These are phyloP conservation scores for Spatulosminthurus flaviceps DNA, from an alignment of 2,888 invertebrate genomes.

Conservation along the genomic window DNA sequence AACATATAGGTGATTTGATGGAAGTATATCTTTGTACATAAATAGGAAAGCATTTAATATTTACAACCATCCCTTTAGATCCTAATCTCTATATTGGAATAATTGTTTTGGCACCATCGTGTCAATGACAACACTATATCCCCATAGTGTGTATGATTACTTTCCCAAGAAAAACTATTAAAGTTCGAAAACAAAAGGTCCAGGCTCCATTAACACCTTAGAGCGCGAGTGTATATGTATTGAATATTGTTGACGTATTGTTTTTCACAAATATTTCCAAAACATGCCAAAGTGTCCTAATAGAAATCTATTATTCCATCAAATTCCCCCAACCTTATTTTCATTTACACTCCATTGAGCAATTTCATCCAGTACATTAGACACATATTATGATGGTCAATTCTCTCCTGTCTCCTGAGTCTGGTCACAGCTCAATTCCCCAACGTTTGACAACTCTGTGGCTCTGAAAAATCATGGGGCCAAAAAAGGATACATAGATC, in stretches of 20 bases:
- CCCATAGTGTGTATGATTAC: not conserved
- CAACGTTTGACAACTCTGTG: not conserved
- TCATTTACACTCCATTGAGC: constrained; percentile 14
- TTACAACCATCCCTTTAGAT: not conserved
- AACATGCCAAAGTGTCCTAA: not conserved
- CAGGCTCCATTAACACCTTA: constrained; percentile 18
- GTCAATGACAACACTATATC: constrained; percentile 4
- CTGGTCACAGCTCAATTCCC: constrained; percentile 9
- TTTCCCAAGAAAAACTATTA: constrained; percentile 7
- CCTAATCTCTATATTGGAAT: constrained; percentile 1
- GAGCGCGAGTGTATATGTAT: not conserved
- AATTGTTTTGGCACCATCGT: constrained; percentile 25
- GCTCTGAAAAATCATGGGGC: not conserved
- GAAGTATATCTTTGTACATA: not conserved
- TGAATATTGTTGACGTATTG: not conserved
- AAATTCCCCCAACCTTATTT: not conserved
- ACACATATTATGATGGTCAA: constrained; percentile 23
- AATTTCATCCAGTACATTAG: not conserved
- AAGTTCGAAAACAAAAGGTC: constrained; percentile 19
- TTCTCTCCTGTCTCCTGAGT: too few relatives aligned
- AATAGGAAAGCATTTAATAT: constrained; percentile 3
- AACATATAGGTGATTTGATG: too few relatives aligned
- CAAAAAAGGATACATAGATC: not conserved
- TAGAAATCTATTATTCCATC: constrained; percentile 2
- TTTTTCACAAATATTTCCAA: constrained; percentile 5